Evolutionary conservation across 2,113 vertebrate genomes (phyloP).

Genomic region (Hydropotes inermis): DNA sequence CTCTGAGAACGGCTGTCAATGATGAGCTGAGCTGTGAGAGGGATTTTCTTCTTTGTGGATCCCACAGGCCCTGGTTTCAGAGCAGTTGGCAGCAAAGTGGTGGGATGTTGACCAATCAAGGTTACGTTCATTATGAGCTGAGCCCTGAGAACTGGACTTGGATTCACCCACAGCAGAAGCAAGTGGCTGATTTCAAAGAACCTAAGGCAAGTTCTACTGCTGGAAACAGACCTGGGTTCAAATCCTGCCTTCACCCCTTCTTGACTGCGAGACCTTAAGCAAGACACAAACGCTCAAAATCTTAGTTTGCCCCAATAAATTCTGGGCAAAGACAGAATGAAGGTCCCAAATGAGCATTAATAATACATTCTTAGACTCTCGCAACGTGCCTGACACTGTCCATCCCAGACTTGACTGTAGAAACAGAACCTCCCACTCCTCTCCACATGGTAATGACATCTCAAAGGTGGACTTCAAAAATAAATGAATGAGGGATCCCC

Average conservation of each 20-base stretch:
- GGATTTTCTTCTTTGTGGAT: neutral
- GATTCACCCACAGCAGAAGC: neutral
- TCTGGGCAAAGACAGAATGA: neutral
- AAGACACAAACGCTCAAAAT: neutral
- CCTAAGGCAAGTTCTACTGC: neutral
- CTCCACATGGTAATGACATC: neutral
- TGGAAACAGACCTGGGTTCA: neutral
- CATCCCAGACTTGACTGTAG: neutral
- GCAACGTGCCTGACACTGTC: neutral
- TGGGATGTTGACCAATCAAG: neutral
- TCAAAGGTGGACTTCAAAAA: neutral
- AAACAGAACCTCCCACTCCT: too few species aligned
- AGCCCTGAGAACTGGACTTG: neutral
- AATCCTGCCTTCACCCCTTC: neutral
- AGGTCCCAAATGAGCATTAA: neutral
- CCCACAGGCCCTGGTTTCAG: neutral
- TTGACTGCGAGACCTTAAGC: neutral
- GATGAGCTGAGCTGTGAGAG: neutral
- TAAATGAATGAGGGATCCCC: neutral
- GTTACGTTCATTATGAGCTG: neutral
- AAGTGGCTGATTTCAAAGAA: neutral
- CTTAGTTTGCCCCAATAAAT: neutral
- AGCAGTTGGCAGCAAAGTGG: neutral
- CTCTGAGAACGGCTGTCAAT: neutral
- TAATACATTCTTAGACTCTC: neutral